Evolutionary conservation across 2,888 invertebrate genomes (phyloP), one percentile per base, ranked within the genome.

Genomic region (Hydrotaea cyrtoneurina): DNA sequence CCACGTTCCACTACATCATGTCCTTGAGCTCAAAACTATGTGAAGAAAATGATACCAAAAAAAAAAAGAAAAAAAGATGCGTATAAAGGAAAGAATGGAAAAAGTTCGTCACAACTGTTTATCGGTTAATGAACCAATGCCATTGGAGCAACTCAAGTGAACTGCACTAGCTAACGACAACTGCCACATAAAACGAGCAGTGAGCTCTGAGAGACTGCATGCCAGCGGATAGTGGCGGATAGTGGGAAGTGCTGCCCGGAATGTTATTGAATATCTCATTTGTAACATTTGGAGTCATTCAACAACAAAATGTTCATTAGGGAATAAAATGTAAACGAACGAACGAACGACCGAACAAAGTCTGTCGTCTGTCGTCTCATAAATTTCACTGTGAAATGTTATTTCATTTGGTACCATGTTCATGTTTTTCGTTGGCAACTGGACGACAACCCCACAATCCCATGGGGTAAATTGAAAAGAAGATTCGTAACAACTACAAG

Each of bases 71-170:
- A 62, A 62, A 36, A 62, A 31, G 31, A 62, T 62, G n/a, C 15
- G 62, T 1, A 57, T 4, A 15, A 66, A 39, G 43, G 36, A 66
- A 43, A 31, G 31, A 31, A 31, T 31, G 31, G 3, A 21, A 43
- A 46, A 26, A 66, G 66, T 66, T 57, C 66, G 64, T 69, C 43
- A 31, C 74, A 80, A 80, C 66, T 57, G 36, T 69, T 74, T 79
- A 31, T 57, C 74, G 57, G 55, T 74, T 74, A 74, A 74, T 74
- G 74, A 80, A 74, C 80, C 69, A 55, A 26, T 72, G 71, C n/a
- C 71, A 72, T 53, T 53, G 53, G 50, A 53, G 31, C 11, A 72
- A 55, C 31, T 72, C 53, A 50, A 72, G 21, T n/a, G 17, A 72
- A 55, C 31, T 72, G 71, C 71, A 72, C 50, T n/a, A 23, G 17